Base-by-base conservation (phyloP, 2,797 vertebrate species). In the Adrianichthys oophorus region DNA sequence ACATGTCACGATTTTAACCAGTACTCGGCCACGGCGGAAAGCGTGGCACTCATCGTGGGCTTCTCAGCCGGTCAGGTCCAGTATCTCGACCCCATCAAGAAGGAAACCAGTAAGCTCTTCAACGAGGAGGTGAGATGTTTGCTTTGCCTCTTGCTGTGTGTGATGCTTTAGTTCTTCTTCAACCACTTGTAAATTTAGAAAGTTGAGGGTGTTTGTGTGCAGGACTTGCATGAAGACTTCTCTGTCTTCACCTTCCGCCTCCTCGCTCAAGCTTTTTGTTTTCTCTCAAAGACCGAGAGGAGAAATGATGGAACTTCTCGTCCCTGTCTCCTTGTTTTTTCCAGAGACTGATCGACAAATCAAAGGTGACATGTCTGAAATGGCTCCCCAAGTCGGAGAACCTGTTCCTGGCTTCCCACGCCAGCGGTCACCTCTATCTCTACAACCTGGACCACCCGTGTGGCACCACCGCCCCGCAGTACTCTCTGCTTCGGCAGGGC, bases 1-100 rank as follows among this genome's bases (percentile, higher is more conserved):
- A 95, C 95, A 1, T 96, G 95, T 74, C 95, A 96, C 1, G 95
- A 96, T 84, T 96, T 96, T 79, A 96, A 96, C 87, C 95, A 96
- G 90, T 93, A 93, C 85, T 95, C 94, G 0, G 95, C 94, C 45
- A 93, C 92, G 1, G 89, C 93, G 0, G 95, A 95, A 84, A 96
- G 93, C 15, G 94, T 96, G 2, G 92, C 94, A 1, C 93, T 96
- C 52, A 90, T 96, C 32, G 95, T 96, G 72, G 95, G 95, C 4
- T 96, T 96, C 86, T 96, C 95, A 0, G 95, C 95, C 0, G 95
- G 95, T 14, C 95, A 96, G 74, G 94, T 96, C 68, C 95, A 96
- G 78, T 95, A 93, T 74, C 87, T 96, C 29, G 95, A 96, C 83
- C 95, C 95, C 47, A 95, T 95, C 80, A 95, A 94, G 90, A 96